These are phyloP conservation scores for Monoplex corrugatus DNA, from an alignment of 2,888 invertebrate species.

Conservation along the genomic window DNA sequence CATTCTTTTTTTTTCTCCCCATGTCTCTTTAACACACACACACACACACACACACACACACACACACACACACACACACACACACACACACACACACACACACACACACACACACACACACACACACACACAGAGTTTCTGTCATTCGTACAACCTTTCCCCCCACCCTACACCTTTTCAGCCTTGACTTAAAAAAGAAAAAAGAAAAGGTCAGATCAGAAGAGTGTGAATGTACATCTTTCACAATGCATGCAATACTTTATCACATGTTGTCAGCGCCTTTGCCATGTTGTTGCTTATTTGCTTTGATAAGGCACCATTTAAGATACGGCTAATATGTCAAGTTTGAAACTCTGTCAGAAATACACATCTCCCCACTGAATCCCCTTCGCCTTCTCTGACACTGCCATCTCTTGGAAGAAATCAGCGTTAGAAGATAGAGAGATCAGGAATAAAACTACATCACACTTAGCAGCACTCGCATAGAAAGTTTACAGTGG, in stretches of 20 bases:
- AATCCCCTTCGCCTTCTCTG: slow-evolving; percentile 11
- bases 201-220: too few species aligned
- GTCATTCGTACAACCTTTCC: too few species aligned
- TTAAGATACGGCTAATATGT: not conserved
- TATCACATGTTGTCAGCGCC: not conserved
- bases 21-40: too few species aligned
- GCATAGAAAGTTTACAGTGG: not conserved
- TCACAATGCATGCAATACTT: not conserved
- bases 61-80: too few species aligned
- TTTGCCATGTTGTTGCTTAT: not conserved
- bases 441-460: slow-evolving; percentile 28
- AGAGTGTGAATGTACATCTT: too few species aligned
- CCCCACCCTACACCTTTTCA: too few species aligned
- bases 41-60: too few species aligned
- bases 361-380: not conserved
- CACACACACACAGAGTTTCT: too few species aligned
- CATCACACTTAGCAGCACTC: slow-evolving; percentile 19
- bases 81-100: too few species aligned
- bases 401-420: not conserved
- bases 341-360: slow-evolving; percentile 24
- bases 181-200: too few species aligned
- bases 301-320: not conserved
- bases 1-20: too few species aligned
- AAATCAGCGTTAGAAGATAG: slow-evolving; percentile 38
- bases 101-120: too few species aligned